Evolutionary conservation across 2,888 invertebrate species (phyloP).

Genomic region (Ashinkailepas kermadecensis): DNA sequence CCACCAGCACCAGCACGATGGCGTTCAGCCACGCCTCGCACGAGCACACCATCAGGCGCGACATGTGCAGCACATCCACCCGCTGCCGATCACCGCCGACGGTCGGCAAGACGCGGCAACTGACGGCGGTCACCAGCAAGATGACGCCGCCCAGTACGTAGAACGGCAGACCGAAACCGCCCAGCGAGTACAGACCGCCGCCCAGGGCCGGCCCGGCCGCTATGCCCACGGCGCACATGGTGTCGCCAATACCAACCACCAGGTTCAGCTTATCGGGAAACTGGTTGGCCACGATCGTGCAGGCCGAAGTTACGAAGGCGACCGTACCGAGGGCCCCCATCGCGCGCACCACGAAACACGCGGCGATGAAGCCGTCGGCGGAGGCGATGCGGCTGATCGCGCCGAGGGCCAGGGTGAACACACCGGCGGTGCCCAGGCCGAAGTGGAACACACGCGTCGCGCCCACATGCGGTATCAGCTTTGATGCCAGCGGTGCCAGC

Average conservation of each 20-base stretch:
- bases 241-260: background rate
- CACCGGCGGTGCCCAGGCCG: background rate
- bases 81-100: background rate
- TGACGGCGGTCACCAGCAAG: background rate
- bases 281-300: conserved; percentile 17
- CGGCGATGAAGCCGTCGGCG: background rate
- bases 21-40: background rate
- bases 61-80: background rate
- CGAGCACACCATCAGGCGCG: background rate
- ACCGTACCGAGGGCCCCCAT: conserved; percentile 1
- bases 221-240: background rate
- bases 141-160: conserved; percentile 13
- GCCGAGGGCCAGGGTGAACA: background rate
- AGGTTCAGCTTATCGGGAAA: conserved; percentile 4
- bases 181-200: conserved; percentile 2
- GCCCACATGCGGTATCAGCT: background rate
- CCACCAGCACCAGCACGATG: background rate
- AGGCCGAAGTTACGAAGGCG: background rate
- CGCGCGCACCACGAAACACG: background rate
- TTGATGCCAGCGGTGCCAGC: background rate
- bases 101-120: conserved; percentile 39
- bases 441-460: conserved; percentile 4
- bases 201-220: conserved; percentile 16
- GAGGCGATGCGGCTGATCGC: background rate
- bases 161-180: conserved; percentile 21